Conservation (phyloP, 2,113 vertebrate genomes). For the Hippopotamus amphibius region DNA sequence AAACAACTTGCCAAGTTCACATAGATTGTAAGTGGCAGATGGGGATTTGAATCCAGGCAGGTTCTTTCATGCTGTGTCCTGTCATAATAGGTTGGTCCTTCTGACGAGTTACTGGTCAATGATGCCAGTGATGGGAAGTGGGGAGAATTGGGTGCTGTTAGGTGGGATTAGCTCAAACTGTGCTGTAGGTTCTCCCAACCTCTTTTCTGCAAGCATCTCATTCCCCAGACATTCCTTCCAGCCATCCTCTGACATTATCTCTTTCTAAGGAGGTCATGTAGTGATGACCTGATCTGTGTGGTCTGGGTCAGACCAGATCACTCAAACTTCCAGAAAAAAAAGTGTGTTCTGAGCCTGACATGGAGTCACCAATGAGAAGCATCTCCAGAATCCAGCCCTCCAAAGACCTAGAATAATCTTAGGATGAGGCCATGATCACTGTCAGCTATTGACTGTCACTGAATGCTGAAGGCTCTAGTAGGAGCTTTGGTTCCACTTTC, state of each 20-base stretch:
- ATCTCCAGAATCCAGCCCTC: neutral
- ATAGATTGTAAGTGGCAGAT: neutral
- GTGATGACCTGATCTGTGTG: neutral
- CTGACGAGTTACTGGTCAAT: neutral
- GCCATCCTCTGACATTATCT: neutral
- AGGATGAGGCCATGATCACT: neutral
- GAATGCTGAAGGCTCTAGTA: neutral
- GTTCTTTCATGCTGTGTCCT: neutral
- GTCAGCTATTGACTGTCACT: neutral
- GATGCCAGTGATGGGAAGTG: neutral
- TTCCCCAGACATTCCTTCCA: neutral
- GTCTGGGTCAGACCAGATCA: neutral
- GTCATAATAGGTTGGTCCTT: neutral
- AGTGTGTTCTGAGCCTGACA: neutral
- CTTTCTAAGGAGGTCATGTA: neutral
- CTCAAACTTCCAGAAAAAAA: neutral
- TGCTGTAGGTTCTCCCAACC: fast-evolving
- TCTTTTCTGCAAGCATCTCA: neutral
- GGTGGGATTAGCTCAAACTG: neutral
- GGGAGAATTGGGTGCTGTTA: fast-evolving
- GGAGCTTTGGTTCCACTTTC: neutral
- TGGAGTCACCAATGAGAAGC: neutral
- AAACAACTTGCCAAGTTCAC: neutral
- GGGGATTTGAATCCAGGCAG: neutral
- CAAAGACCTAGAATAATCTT: neutral